Evolutionary conservation across 2,888 invertebrate species (phyloP).

Genomic region (Lagria hirta): DNA sequence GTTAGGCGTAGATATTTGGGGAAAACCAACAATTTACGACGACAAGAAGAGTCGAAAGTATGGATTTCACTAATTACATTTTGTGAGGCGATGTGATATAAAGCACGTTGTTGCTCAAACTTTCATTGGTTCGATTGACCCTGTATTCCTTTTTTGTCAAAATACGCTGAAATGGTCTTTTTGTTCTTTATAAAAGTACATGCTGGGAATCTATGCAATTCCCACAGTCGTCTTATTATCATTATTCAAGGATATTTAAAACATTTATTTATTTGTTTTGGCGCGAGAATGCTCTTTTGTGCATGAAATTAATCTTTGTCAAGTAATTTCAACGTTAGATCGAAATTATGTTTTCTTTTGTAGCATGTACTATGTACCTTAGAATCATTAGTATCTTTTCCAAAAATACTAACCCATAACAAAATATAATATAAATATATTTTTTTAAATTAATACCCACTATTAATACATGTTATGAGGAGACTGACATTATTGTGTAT

Average conservation of each 20-base stretch:
- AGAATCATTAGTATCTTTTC: no score
- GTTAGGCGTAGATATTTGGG: constrained; percentile 6
- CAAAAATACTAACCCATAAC: no score
- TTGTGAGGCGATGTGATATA: no score
- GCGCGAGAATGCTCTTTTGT: no score
- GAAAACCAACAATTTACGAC: constrained; percentile 20
- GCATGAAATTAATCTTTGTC: no score
- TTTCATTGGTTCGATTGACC: constrained; percentile 23
- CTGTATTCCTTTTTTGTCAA: constrained; percentile 29
- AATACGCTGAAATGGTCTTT: constrained; percentile 11
- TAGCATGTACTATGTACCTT: no score
- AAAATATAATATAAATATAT: no score
- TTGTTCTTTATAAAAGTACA: constrained; percentile 13
- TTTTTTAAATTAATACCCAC: no score
- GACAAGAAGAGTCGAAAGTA: constrained; percentile 13
- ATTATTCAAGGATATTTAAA: constrained; percentile 28
- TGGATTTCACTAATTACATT: neutral
- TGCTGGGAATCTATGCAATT: constrained; percentile 20
- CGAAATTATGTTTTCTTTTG: no score
- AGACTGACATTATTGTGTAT: no score
- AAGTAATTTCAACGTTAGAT: no score
- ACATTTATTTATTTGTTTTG: constrained; percentile 16
- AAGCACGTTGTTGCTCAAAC: constrained; percentile 10
- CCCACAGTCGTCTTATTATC: constrained; percentile 32
- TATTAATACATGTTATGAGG: no score